Base-by-base conservation (phyloP, 2,888 invertebrate genomes). In the Odontothrips loti region DNA sequence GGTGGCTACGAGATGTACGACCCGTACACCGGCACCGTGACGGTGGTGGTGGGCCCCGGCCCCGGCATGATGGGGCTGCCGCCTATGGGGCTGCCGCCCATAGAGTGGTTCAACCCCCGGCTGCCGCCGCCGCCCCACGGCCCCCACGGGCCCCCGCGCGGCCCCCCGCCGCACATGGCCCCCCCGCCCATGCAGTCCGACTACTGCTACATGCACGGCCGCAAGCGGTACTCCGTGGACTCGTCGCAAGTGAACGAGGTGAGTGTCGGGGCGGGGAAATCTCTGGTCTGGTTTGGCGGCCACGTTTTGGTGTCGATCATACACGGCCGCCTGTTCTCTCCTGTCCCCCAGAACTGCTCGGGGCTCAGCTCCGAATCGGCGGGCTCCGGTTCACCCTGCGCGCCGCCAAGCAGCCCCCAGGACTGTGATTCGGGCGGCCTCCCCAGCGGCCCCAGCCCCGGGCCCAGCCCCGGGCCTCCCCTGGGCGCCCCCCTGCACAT, bases 91-190 rank as follows among this genome's bases (percentile, higher is more conserved):
- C 85, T 89, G 29, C 87, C 88, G 83, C 87, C 88, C 80, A 86
- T 89, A 68, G 88, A 89, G 81, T 89, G 89, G 89, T 87, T 88
- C 85, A 88, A 88, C 84, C 88, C 89, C 79, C 85, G 85, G 84
- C 81, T 82, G 48, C 82, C 81, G 34, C 82, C 80, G 6, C 83
- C 80, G 78, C 81, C 47, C 27, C 81, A 81, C 48, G 47, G 82
- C 80, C 79, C 79, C 78, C 80, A 80, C 79, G 81, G 80, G 68
- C 75, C 79, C 79, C 80, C 4, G 82, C 79, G 58, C 79, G 27
- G 51, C 81, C 81, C 63, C 34, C 82, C 81, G 68, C 79, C 80
- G 79, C 80, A 80, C 80, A 80, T 58, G 80, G 79, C 68, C 63
- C 79, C 80, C 80, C 1, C 82, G 81, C 11, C 80, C 68, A 9